phyloP scores from a whole-genome alignment of 1,140 invertebrate species.

The Cephus cinctus region DNA sequence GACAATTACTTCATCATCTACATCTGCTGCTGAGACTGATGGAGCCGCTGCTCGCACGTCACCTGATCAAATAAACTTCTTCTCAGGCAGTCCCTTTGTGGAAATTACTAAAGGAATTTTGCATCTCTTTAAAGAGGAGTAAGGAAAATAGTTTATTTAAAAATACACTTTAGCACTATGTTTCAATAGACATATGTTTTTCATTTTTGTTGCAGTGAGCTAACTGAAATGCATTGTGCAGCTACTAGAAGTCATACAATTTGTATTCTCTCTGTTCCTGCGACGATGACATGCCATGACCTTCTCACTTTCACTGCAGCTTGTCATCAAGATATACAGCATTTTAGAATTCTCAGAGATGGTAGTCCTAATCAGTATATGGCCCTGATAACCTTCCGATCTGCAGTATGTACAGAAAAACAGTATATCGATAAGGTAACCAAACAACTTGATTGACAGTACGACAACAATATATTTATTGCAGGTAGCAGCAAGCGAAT shows the following conservation, averaged over 20 bases:
- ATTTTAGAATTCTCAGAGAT: constrained; percentile 88
- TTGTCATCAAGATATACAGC: constrained; percentile 84
- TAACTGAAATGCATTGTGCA: constrained; percentile 65
- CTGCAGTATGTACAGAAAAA: constrained; percentile 54
- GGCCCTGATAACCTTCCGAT: constrained; percentile 85
- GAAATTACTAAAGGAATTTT: constrained; percentile 95
- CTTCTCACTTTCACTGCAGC: constrained; percentile 93
- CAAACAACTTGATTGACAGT: background rate
- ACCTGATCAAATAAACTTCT: constrained; percentile 75
- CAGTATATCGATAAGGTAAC: too few relatives aligned
- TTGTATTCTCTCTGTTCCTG: constrained; percentile 90
- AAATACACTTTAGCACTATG: constrained; percentile 8
- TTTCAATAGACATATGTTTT: constrained; percentile 19
- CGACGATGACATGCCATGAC: constrained; percentile 90
- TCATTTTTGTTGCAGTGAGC: too few relatives aligned
- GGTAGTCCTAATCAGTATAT: constrained; percentile 94
- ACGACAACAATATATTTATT: constrained; percentile 29
- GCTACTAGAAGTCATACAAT: constrained; percentile 79
- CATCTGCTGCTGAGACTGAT: constrained; percentile 45
- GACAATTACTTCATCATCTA: constrained; percentile 46
- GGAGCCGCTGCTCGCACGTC: constrained; percentile 41
- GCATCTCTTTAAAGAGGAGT: constrained; percentile 96
- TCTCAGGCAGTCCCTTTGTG: constrained; percentile 94
- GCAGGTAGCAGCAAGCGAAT: constrained; percentile 82
- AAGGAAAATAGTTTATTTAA: constrained; percentile 37